Percentiles rank a stretch among this genome's conserved stretches.
Evolutionary conservation across 2,797 vertebrate genomes (phyloP).

Genomic region (Huso huso): DNA sequence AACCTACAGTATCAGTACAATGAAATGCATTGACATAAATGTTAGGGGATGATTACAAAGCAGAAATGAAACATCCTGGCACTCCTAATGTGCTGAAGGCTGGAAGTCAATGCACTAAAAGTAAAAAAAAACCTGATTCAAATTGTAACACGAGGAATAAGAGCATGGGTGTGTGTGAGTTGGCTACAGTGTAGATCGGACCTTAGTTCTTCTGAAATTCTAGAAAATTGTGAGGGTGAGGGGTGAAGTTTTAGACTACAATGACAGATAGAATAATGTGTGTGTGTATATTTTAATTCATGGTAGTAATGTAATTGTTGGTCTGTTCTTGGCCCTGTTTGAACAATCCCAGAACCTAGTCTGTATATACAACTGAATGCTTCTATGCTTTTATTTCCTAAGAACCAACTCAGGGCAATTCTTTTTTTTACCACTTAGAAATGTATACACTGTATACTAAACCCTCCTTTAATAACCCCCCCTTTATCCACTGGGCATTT

Average conservation of each 20-base stretch:
- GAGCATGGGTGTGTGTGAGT: slow-evolving; percentile 48
- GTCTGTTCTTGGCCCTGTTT: too few species aligned
- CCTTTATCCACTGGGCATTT: slow-evolving; percentile 90
- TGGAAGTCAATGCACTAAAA: slow-evolving; percentile 13
- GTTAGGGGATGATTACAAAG: slow-evolving; percentile 14
- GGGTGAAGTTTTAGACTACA: slow-evolving; percentile 24
- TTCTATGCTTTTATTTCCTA: slow-evolving; percentile 49
- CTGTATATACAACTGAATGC: slow-evolving; percentile 42
- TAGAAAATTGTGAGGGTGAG: too few species aligned
- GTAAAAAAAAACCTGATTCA: background rate
- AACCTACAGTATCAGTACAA: background rate
- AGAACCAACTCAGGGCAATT: slow-evolving; percentile 56
- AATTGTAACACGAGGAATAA: slow-evolving; percentile 2
- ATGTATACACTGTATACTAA: slow-evolving; percentile 73
- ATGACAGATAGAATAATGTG: slow-evolving; percentile 50
- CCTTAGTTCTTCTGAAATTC: too few species aligned
- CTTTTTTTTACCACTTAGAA: slow-evolving; percentile 80
- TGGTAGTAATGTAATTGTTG: too few species aligned
- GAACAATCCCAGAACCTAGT: too few species aligned
- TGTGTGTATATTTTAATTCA: slow-evolving; percentile 7
- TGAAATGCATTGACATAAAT: slow-evolving; percentile 5
- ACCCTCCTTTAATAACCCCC: slow-evolving; percentile 82
- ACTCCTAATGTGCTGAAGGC: slow-evolving; percentile 17
- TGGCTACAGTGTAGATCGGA: slow-evolving; percentile 40
- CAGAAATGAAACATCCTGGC: slow-evolving; percentile 20